These are phyloP conservation scores for Oppia nitens DNA, from an alignment of 1,140 invertebrate genomes.

Conservation along the genomic window DNA sequence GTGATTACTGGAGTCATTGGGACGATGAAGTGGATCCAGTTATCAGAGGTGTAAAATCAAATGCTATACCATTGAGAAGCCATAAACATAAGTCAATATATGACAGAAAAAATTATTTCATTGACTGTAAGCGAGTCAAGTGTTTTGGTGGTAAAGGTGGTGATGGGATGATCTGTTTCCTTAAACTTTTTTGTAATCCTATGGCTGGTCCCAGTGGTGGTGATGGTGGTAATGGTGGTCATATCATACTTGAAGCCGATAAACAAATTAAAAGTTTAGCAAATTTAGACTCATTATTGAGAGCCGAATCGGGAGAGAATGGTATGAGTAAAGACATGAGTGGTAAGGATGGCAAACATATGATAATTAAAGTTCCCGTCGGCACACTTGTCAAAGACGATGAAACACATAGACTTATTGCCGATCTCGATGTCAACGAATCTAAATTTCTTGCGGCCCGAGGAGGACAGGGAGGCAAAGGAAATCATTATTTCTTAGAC, in stretches of 20 bases:
- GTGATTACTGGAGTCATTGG: not conserved
- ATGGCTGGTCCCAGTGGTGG: constrained; percentile 86
- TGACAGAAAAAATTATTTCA: constrained; percentile 6
- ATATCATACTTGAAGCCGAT: constrained; percentile 60
- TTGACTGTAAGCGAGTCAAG: constrained; percentile 33
- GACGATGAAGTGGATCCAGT: not conserved
- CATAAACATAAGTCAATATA: not conserved
- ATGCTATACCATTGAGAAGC: constrained; percentile 1
- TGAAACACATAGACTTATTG: constrained; percentile 31
- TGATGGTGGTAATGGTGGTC: constrained; percentile 91
- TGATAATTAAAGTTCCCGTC: constrained; percentile 40
- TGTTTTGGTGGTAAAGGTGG: constrained; percentile 71
- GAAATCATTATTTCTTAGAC: constrained; percentile 77
- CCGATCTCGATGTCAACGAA: constrained; percentile 47
- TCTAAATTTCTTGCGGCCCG: constrained; percentile 78
- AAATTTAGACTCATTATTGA: constrained; percentile 40
- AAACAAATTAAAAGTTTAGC: constrained; percentile 47
- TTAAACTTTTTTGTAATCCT: constrained; percentile 57
- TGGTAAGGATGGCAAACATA: constrained; percentile 68
- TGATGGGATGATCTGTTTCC: constrained; percentile 73
- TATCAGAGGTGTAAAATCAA: not conserved
- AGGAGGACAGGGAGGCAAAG: constrained; percentile 85
- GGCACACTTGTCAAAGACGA: constrained; percentile 19
- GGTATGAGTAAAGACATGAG: constrained; percentile 58
- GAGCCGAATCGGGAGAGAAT: constrained; percentile 47